phyloP scores from a whole-genome alignment of 2,797 vertebrate genomes.

The Gymnothorax reevesii region DNA sequence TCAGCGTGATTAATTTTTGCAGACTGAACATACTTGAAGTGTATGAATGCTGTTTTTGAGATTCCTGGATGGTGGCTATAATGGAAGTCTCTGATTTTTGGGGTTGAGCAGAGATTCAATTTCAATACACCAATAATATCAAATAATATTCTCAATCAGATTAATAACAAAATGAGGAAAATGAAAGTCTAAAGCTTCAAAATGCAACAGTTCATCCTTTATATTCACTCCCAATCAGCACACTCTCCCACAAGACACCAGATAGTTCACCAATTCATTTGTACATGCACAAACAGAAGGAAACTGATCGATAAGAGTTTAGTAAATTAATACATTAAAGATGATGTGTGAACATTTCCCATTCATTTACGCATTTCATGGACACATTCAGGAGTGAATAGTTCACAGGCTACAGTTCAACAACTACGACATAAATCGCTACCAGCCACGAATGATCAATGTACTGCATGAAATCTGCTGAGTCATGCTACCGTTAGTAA shows the following conservation, averaged over 20 bases:
- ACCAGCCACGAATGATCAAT: slow-evolving; percentile 9
- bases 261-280: not conserved
- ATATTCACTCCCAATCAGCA: not conserved
- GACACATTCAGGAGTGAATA: not conserved
- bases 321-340: not conserved
- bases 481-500: not conserved
- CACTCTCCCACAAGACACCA: not conserved
- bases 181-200: not conserved
- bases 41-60: not conserved
- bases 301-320: not conserved
- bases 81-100: not conserved
- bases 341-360: not conserved
- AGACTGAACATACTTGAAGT: not conserved
- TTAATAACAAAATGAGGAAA: not conserved
- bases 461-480: not conserved
- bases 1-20: not conserved
- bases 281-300: not conserved
- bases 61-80: not conserved
- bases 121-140: not conserved
- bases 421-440: not conserved
- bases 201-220: not conserved
- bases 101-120: not conserved
- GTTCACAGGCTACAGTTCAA: not conserved
- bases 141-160: not conserved
- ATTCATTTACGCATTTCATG: not conserved